phyloP scores from a whole-genome alignment of 2,113 vertebrate species.

The Mastomys coucha region DNA sequence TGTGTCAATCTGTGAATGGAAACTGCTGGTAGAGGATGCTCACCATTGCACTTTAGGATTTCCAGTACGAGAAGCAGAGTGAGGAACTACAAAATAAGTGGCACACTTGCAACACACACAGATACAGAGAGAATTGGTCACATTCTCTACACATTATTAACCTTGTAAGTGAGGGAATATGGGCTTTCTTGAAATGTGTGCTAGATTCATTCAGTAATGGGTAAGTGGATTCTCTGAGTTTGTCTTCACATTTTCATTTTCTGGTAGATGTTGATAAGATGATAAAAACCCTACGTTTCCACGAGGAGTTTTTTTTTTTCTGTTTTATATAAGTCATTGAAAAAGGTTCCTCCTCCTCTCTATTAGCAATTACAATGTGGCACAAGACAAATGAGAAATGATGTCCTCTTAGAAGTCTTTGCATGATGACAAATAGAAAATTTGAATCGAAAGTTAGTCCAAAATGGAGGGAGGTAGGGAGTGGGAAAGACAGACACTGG shows the following conservation, averaged over 20 bases:
- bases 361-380: conserved; percentile 10
- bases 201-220: neutral
- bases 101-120: neutral
- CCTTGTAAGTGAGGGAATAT: neutral
- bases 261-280: neutral
- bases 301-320: neutral
- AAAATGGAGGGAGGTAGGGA: neutral
- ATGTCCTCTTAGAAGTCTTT: neutral
- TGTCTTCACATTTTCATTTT: conserved; percentile 13
- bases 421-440: neutral
- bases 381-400: conserved; percentile 15
- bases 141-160: neutral
- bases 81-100: neutral
- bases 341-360: neutral
- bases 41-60: conserved; percentile 42
- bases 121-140: neutral
- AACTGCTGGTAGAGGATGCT: neutral
- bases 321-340: neutral
- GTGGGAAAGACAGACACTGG: neutral
- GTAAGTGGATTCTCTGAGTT: conserved; percentile 22
- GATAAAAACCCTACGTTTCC: conserved; percentile 23
- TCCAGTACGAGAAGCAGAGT: neutral
- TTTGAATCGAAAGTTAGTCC: conserved; percentile 22
- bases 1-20: conserved; percentile 47
- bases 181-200: conserved; percentile 31